Conservation (phyloP, 2,888 invertebrate species). For the Phortica magna region DNA sequence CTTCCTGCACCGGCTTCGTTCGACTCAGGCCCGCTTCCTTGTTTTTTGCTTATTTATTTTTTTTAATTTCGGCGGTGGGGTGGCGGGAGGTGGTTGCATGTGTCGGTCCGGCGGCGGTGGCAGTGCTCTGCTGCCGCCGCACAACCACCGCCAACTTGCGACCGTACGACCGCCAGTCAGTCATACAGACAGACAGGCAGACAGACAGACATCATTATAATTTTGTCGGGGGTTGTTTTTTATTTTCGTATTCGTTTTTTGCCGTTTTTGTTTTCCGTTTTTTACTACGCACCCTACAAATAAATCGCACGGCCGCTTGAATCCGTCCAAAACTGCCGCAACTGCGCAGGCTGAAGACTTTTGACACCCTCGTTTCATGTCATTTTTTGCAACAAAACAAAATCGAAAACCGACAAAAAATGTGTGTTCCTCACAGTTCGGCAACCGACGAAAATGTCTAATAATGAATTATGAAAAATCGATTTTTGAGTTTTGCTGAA, state of each 20-base stretch:
- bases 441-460: constrained; percentile 64
- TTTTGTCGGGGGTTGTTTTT: constrained; percentile 69
- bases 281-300: constrained; percentile 5
- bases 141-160: not conserved
- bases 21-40: constrained; percentile 42
- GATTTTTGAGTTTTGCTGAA: constrained; percentile 63
- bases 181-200: not conserved
- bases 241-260: constrained; percentile 46
- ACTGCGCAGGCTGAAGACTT: constrained; percentile 35
- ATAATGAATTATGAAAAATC: constrained; percentile 70
- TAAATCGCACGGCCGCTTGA: not conserved
- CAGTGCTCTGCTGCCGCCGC: constrained; percentile 40
- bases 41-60: constrained; percentile 59
- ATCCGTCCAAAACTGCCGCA: constrained; percentile 35
- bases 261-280: constrained; percentile 34
- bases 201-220: constrained; percentile 58
- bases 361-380: constrained; percentile 60
- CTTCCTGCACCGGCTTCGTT: too few species aligned
- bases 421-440: constrained; percentile 60
- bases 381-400: constrained; percentile 64
- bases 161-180: not conserved
- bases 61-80: constrained; percentile 61
- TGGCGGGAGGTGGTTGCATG: constrained; percentile 50
- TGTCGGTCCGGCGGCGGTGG: constrained; percentile 49
- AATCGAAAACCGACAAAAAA: constrained; percentile 40